phyloP scores from a whole-genome alignment of 2,888 invertebrate species.

The Spialia ferax region DNA sequence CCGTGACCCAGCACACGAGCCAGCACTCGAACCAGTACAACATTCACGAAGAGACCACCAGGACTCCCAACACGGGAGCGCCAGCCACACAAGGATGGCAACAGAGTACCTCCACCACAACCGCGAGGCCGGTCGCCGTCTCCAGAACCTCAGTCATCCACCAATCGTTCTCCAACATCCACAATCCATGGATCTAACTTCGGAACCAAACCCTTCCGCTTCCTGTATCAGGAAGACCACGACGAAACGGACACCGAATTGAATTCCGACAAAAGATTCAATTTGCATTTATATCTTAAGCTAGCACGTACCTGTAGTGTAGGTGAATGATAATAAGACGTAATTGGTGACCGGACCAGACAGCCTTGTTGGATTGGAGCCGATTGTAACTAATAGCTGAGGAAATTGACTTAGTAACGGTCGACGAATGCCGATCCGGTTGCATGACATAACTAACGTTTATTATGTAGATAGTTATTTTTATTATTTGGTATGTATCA shows the following conservation, averaged over 20 bases:
- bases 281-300: conserved; percentile 53
- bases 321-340: conserved; percentile 55
- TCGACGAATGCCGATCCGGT: conserved; percentile 51
- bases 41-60: conserved; percentile 47
- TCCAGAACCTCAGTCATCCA: conserved; percentile 69
- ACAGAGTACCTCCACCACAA: conserved; percentile 49
- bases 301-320: conserved; percentile 50
- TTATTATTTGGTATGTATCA: conserved; percentile 50
- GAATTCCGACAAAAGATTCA: conserved; percentile 48
- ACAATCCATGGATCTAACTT: conserved; percentile 63
- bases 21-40: conserved; percentile 43
- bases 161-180: conserved; percentile 62
- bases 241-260: conserved; percentile 51
- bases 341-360: conserved; percentile 61
- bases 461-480: conserved; percentile 43
- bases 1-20: conserved; percentile 39
- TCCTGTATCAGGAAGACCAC: conserved; percentile 32
- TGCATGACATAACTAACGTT: conserved; percentile 52
- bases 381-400: conserved; percentile 53
- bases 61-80: conserved; percentile 46
- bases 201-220: conserved; percentile 34
- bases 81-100: conserved; percentile 52
- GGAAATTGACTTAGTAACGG: conserved; percentile 58
- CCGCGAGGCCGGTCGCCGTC: conserved; percentile 59
- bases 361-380: conserved; percentile 55